Conservation (phyloP, 53 echinoderm and acorn worm species). For the Antedon mediterranea region DNA sequence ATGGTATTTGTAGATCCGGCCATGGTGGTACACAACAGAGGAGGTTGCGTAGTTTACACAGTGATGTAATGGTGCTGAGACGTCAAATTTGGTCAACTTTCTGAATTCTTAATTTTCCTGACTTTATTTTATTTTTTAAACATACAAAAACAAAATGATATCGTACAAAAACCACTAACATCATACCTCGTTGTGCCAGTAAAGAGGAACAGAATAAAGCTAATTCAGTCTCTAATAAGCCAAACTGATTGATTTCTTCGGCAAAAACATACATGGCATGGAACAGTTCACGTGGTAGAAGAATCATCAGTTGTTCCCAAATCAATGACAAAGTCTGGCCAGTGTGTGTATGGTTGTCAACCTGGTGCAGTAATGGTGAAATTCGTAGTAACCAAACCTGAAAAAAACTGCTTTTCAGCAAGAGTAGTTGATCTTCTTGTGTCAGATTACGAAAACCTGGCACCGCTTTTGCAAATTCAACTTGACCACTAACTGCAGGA, state of each 20-base stretch:
- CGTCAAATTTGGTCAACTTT: background rate
- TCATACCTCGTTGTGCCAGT: slow-evolving; percentile 61
- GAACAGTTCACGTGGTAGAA: slow-evolving; percentile 63
- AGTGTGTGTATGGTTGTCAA: slow-evolving; percentile 18
- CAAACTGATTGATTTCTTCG: slow-evolving; percentile 74
- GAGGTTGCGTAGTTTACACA: no score
- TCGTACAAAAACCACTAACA: background rate
- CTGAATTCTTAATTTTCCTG: background rate
- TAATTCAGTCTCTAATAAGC: slow-evolving; percentile 76
- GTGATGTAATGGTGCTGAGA: no score
- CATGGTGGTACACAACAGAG: no score
- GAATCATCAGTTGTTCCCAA: slow-evolving; percentile 81
- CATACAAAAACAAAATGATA: background rate
- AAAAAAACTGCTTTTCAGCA: slow-evolving; percentile 89
- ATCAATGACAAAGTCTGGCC: slow-evolving; percentile 38
- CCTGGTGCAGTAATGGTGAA: slow-evolving; percentile 53
- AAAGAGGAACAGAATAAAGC: slow-evolving; percentile 63
- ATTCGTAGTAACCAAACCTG: slow-evolving; percentile 83
- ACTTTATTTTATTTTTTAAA: background rate
- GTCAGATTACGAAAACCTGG: slow-evolving; percentile 90
- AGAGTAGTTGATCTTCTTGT: slow-evolving; percentile 89
- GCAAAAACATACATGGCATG: slow-evolving; percentile 79
- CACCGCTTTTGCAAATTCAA: slow-evolving; percentile 98
- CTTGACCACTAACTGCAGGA: slow-evolving; percentile 94
- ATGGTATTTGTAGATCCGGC: no score